phyloP scores from a whole-genome alignment of 2,797 vertebrate species.

The Rhabdophis nuchalis region DNA sequence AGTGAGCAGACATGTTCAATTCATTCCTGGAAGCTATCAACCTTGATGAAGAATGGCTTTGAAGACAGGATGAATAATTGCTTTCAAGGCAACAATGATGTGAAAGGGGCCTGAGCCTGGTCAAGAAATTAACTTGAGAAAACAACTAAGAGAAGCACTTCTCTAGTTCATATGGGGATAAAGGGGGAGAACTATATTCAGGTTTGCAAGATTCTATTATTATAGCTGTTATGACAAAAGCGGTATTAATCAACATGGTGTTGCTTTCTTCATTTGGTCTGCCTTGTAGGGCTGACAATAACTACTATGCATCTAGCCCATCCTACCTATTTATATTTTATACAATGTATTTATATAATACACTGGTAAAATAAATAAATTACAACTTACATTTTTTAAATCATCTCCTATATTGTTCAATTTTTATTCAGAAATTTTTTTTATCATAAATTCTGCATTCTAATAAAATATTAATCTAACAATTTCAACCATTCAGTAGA shows the following conservation, averaged over 20 bases:
- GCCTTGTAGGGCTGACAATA: background rate
- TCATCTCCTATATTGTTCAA: background rate
- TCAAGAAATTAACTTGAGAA: background rate
- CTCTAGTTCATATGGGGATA: background rate
- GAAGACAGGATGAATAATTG: background rate
- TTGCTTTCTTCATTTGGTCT: background rate
- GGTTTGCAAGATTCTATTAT: background rate
- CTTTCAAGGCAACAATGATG: background rate
- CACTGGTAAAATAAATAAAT: background rate
- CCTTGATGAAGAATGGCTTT: background rate
- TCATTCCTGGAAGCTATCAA: too few species aligned
- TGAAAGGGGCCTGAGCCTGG: background rate
- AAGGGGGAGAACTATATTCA: background rate
- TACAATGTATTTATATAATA: background rate
- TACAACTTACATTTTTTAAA: background rate
- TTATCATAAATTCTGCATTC: background rate
- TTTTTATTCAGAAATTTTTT: background rate
- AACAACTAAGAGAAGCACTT: background rate
- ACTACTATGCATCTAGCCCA: background rate
- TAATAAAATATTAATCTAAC: background rate
- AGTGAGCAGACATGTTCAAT: too few species aligned
- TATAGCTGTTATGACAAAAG: background rate
- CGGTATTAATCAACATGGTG: background rate
- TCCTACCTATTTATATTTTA: background rate
- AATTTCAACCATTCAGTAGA: background rate